Evolutionary conservation across 2,113 vertebrate species (phyloP).

Genomic region (Myotis brandtii): DNA sequence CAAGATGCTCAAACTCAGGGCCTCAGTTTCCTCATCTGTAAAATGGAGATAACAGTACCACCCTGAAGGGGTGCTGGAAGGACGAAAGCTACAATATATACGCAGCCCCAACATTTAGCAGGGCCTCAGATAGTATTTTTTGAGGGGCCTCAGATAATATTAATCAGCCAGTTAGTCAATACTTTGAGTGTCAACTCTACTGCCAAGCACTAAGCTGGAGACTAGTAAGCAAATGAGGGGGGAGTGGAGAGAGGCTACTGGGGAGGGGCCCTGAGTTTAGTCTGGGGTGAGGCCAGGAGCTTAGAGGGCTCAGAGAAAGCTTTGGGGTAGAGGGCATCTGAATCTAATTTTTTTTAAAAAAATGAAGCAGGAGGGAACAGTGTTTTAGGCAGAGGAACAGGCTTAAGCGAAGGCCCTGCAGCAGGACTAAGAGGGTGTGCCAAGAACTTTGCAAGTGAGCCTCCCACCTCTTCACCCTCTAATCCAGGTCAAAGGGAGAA

Average conservation of each 20-base stretch:
- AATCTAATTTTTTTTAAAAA: not conserved
- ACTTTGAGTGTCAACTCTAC: fast-evolving
- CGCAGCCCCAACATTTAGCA: not conserved
- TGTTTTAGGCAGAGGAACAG: not conserved
- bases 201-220: not conserved
- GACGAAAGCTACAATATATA: fast-evolving
- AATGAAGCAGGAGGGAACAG: not conserved
- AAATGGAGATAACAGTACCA: not conserved
- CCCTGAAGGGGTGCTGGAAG: not conserved
- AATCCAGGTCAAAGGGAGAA: not conserved
- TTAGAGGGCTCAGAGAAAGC: not conserved
- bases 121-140: not conserved
- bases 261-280: not conserved
- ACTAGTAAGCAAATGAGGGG: not conserved
- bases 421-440: fast-evolving
- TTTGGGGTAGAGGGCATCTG: not conserved
- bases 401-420: not conserved
- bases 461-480: not conserved
- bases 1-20: not conserved
- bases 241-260: not conserved
- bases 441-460: not conserved
- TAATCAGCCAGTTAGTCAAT: not conserved
- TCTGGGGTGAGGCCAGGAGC: not conserved
- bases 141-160: too few relatives aligned
- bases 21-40: not conserved